Evolutionary conservation across 1,140 invertebrate species (phyloP), one percentile per base, ranked within the genome.

Genomic region (Lepidostoma basale): DNA sequence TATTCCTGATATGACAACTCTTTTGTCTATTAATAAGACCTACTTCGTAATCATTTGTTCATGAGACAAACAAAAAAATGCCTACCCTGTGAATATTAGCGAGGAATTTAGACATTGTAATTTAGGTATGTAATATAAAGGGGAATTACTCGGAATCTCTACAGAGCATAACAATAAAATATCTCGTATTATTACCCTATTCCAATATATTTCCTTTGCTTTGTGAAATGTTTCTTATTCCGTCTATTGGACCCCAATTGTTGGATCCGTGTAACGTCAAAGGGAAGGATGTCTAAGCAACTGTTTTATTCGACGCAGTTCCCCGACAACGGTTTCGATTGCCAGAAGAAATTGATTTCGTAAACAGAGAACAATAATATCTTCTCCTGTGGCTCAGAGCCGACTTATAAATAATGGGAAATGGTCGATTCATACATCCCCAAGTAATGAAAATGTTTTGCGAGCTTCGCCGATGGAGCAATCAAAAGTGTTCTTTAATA

Each of bases 381-480:
- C 22, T 23, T 49, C 14, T 23, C 12, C 45, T 23, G 23, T 49
- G 45, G 45, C 45, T 12, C 20, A 12, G 23, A 18, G 25, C 45
- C 45, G 25, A 49, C 45, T 49, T 49, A 49, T 49, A 49, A 49
- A 49, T 49, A 49, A 49, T 49, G 45, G 45, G 25, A 49, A 49
- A 49, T 49, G 45, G 45, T 22, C 22, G 45, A 12, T 49, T 49
- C 25, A 49, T 49, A 23, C 45, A n/a, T 23, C 45, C 22, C 20
- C 25, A 18, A 49, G 25, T 23, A 49, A 22, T 49, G 45, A 49
- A 49, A 49, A 18, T 23, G 45, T 49, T 22, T 23, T 49, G n/a
- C n/a, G n/a, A n/a, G 45, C 45, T 23, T 23, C 3, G 22, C 18
- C 22, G 10, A 49, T 18, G 45, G 18, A 23, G n/a, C n/a, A n/a